Evolutionary conservation across 2,888 invertebrate genomes (phyloP).

Genomic region (Achlya flavicornis): DNA sequence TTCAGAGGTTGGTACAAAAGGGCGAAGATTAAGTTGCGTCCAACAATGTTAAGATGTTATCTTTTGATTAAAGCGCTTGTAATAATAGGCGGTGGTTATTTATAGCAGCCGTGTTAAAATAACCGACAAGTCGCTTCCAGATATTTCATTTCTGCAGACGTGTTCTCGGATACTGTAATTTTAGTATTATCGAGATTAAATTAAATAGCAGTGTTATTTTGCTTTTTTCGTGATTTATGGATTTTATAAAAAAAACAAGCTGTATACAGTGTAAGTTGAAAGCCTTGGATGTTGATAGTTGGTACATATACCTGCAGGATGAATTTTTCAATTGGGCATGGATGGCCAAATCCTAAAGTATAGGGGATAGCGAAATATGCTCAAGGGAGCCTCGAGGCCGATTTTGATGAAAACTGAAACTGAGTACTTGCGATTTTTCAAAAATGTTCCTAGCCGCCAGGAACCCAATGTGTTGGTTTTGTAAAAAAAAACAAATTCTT

Average conservation of each 20-base stretch:
- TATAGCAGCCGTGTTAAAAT: conserved; percentile 65
- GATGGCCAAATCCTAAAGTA: no score
- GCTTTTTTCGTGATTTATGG: conserved; percentile 8
- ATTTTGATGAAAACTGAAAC: no score
- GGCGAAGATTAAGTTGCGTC: conserved; percentile 64
- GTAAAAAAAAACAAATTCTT: no score
- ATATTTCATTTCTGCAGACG: conserved; percentile 51
- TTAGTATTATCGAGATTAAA: conserved; percentile 29
- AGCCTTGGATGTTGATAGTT: no score
- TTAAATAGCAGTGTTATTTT: conserved; percentile 19
- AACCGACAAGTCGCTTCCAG: conserved; percentile 51
- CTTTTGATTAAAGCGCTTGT: conserved; percentile 80
- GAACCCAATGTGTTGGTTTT: no score
- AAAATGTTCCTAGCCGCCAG: no score
- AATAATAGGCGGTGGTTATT: conserved; percentile 75
- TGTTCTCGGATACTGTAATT: conserved; percentile 43
- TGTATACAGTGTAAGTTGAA: background rate
- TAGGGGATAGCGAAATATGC: no score
- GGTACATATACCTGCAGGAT: no score
- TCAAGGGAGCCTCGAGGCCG: no score
- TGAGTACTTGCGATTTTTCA: no score
- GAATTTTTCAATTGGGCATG: no score
- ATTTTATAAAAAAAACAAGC: background rate
- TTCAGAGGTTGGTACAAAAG: conserved; percentile 41
- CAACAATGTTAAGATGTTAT: conserved; percentile 76